Percentiles rank a stretch among this genome's conserved stretches.
These are phyloP conservation scores for Nycticebus coucang DNA, from an alignment of 2,113 vertebrate species.

Conservation along the genomic window DNA sequence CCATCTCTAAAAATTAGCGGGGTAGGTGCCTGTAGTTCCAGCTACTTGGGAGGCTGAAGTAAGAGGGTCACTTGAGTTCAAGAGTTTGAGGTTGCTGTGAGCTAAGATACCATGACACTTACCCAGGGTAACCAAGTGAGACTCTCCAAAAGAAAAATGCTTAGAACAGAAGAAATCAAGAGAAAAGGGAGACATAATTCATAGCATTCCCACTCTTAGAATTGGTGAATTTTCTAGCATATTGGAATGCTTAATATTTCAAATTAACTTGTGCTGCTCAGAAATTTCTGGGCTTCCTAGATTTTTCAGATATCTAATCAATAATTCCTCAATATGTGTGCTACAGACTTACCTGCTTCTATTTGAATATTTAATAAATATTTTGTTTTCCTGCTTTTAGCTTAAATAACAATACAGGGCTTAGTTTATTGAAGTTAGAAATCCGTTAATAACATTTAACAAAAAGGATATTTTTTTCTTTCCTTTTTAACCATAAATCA, in stretches of 20 bases:
- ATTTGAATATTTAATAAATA: neutral
- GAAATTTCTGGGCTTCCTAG: neutral
- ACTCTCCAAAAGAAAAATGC: neutral
- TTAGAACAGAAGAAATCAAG: neutral
- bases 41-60: too few relatives aligned
- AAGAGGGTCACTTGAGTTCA: too few relatives aligned
- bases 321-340: neutral
- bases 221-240: neutral
- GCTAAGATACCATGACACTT: too few relatives aligned
- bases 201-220: neutral
- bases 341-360: neutral
- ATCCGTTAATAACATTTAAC: neutral
- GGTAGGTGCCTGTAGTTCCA: too few relatives aligned
- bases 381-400: neutral
- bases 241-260: neutral
- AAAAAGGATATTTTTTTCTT: neutral
- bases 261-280: neutral
- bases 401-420: neutral
- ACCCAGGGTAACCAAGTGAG: too few relatives aligned
- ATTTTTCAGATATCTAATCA: neutral
- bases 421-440: neutral
- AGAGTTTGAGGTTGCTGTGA: too few relatives aligned
- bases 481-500: neutral
- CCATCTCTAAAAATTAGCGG: too few relatives aligned
- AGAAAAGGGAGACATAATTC: neutral